phyloP scores from a whole-genome alignment of 2,797 vertebrate genomes.

The Chrosomus eos region DNA sequence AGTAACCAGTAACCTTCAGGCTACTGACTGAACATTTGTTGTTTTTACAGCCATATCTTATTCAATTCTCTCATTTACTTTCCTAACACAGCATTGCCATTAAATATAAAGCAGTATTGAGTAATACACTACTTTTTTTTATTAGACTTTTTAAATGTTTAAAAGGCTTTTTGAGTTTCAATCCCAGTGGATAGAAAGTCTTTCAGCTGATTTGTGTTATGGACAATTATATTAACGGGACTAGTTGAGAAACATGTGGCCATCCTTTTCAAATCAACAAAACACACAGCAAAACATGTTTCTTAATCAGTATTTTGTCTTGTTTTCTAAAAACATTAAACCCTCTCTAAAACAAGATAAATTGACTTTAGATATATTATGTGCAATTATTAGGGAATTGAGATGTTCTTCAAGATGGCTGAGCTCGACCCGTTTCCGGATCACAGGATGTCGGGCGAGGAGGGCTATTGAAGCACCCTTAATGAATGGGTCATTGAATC shows the following conservation, averaged over 20 bases:
- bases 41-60: background rate
- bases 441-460: too few relatives aligned
- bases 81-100: background rate
- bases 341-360: background rate
- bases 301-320: background rate
- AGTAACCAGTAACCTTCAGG: background rate
- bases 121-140: background rate
- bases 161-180: background rate
- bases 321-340: background rate
- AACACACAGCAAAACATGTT: background rate
- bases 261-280: background rate
- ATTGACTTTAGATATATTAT: background rate
- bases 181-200: background rate
- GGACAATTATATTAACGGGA: background rate
- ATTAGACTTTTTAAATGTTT: background rate
- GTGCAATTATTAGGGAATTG: too few relatives aligned
- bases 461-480: too few relatives aligned
- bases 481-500: too few relatives aligned
- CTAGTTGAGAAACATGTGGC: background rate
- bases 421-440: too few relatives aligned
- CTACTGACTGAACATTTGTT: background rate
- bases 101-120: background rate
- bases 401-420: too few relatives aligned
- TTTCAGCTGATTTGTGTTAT: background rate
- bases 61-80: constrained; percentile 19